These are phyloP conservation scores for Hippocampus guttulatus DNA, from an alignment of 2,113 vertebrate genomes.

Conservation along the genomic window DNA sequence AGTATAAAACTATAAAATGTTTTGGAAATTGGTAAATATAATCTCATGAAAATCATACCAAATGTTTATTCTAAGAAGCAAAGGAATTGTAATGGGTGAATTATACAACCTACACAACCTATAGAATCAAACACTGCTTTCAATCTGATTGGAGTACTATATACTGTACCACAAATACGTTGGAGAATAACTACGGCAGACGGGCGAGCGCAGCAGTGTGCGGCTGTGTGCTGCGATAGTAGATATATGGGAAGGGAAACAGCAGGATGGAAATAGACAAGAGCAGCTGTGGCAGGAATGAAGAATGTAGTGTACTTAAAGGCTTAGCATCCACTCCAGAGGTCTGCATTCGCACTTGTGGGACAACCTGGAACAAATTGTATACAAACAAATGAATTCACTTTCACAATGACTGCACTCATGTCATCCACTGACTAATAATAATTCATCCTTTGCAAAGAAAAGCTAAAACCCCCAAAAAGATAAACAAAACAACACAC, in stretches of 20 bases:
- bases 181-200: neutral
- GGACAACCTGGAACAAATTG: slow-evolving; percentile 6
- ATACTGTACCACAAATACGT: too few species aligned
- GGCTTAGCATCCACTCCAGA: slow-evolving; percentile 68
- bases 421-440: neutral
- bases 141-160: neutral
- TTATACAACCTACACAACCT: neutral
- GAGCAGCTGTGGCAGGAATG: slow-evolving; percentile 76
- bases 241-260: slow-evolving; percentile 40
- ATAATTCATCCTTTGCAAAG: neutral
- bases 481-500: neutral
- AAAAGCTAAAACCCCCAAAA: neutral
- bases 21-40: too few species aligned
- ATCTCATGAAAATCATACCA: too few species aligned
- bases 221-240: neutral
- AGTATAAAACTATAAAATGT: too few species aligned
- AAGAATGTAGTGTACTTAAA: slow-evolving; percentile 59
- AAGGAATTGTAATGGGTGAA: too few species aligned
- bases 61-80: too few species aligned
- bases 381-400: slow-evolving; percentile 45
- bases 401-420: slow-evolving; percentile 22
- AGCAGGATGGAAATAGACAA: slow-evolving; percentile 72
- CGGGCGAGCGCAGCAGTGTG: neutral
- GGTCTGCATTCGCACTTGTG: slow-evolving; percentile 70
- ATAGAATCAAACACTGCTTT: neutral